Conservation (phyloP, 2,888 invertebrate species). For the Leptopilina syphax region DNA sequence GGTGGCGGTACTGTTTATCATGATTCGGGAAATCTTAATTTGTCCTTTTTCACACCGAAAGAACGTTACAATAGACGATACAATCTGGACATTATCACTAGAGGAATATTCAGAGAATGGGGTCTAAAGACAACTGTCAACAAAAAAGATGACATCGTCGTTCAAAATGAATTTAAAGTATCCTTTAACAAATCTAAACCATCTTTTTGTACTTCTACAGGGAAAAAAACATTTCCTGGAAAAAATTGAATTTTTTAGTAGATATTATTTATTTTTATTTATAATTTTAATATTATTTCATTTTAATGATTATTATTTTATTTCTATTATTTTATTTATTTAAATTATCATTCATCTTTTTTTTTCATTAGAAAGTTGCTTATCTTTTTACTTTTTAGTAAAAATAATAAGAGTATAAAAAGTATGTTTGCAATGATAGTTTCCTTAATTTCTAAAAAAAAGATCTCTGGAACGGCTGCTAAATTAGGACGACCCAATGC, state of each 20-base stretch:
- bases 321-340: too few relatives aligned
- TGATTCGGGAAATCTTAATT: slow-evolving; percentile 94
- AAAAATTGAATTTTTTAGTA: too few relatives aligned
- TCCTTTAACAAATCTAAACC: slow-evolving; percentile 67
- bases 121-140: slow-evolving; percentile 87
- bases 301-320: too few relatives aligned
- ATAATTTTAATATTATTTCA: background rate
- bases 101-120: slow-evolving; percentile 90
- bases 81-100: slow-evolving; percentile 92
- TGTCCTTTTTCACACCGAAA: slow-evolving; percentile 92
- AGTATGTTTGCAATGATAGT: slow-evolving; percentile 7
- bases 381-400: too few relatives aligned
- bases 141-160: slow-evolving; percentile 90
- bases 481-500: slow-evolving; percentile 91
- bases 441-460: slow-evolving; percentile 58
- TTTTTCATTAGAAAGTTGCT: background rate
- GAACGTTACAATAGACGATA: slow-evolving; percentile 90
- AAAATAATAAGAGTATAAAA: too few relatives aligned
- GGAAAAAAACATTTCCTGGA: too few relatives aligned
- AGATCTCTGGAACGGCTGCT: slow-evolving; percentile 98
- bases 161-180: slow-evolving; percentile 88
- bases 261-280: background rate
- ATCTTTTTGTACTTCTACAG: background rate
- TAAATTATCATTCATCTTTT: background rate
- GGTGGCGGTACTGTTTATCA: slow-evolving; percentile 99